phyloP scores from a whole-genome alignment of 2,113 vertebrate species.

The Albula goreensis region DNA sequence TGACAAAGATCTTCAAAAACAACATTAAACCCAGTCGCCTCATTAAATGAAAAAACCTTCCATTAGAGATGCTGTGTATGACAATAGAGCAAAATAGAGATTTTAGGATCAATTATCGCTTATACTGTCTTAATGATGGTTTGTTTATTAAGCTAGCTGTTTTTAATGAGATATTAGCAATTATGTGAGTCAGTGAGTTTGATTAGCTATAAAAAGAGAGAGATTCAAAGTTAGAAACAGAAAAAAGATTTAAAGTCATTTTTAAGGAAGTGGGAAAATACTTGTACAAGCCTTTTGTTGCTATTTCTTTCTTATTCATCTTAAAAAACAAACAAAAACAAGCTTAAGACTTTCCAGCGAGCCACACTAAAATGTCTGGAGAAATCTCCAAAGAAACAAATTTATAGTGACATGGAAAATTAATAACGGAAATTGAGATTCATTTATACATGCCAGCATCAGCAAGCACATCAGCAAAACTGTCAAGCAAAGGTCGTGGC shows the following conservation, averaged over 20 bases:
- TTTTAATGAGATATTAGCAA: background rate
- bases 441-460: constrained; percentile 70
- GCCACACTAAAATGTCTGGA: constrained; percentile 48
- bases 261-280: constrained; percentile 33
- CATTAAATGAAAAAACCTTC: no score
- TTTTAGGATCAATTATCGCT: no score
- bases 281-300: constrained; percentile 12
- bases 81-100: no score
- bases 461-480: constrained; percentile 72
- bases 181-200: background rate
- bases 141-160: no score
- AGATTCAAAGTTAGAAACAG: background rate
- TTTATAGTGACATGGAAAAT: constrained; percentile 72
- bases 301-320: background rate
- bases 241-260: constrained; percentile 23
- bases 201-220: background rate
- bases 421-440: constrained; percentile 83
- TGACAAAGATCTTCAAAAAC: no score
- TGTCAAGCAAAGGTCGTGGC: constrained; percentile 71
- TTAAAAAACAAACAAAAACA: background rate
- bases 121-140: no score
- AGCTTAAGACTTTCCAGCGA: constrained; percentile 30
- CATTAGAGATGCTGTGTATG: no score
- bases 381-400: constrained; percentile 71
- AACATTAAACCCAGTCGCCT: no score